Evolutionary conservation across 2,797 vertebrate species (phyloP).

Genomic region (Oophaga sylvatica): DNA sequence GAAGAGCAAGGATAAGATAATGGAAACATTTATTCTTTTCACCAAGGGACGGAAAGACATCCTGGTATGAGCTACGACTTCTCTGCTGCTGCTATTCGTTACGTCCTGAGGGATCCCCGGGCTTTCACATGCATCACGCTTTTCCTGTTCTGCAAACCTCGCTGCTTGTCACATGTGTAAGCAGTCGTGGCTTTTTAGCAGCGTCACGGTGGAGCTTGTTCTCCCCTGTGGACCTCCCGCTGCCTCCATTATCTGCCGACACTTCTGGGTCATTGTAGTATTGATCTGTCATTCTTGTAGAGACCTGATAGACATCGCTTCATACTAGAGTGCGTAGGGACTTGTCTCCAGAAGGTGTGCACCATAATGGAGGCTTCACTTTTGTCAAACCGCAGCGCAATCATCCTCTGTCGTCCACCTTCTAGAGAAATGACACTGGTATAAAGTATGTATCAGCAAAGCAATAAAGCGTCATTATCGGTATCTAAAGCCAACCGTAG

Average conservation of each 20-base stretch:
- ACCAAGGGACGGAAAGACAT: conserved; percentile 74
- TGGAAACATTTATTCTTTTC: conserved; percentile 79
- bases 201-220: neutral
- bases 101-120: neutral
- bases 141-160: neutral
- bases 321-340: neutral
- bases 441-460: neutral
- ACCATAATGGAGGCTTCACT: neutral
- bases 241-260: neutral
- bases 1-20: conserved; percentile 75
- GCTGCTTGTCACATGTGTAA: neutral
- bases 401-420: neutral
- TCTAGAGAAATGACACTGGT: neutral
- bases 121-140: neutral
- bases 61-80: conserved; percentile 75
- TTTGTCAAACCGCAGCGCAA: neutral
- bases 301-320: neutral
- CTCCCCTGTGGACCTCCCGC: neutral
- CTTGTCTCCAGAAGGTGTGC: conserved; percentile 12
- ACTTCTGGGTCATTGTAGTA: neutral
- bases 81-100: neutral
- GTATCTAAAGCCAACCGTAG: neutral
- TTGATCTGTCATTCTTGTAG: neutral
- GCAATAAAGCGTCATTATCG: neutral
- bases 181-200: neutral